Percentiles rank a stretch among this genome's conserved stretches.
These are phyloP conservation scores for Puntigrus tetrazona DNA, from an alignment of 2,113 vertebrate species.

Conservation along the genomic window DNA sequence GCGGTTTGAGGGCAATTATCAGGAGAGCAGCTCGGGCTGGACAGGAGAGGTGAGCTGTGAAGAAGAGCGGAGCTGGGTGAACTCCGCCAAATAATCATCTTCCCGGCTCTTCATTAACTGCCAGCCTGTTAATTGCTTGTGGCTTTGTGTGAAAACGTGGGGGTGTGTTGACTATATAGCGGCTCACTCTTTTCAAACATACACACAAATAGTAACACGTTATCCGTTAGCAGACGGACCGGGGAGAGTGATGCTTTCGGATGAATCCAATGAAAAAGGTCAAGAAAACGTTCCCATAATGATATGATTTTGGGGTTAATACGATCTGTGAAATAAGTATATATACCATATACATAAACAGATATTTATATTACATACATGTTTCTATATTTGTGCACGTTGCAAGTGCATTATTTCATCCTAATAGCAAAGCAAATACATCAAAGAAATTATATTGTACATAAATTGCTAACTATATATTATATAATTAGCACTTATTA, in stretches of 20 bases:
- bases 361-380: background rate
- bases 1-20: conserved; percentile 45
- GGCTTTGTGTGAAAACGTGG: conserved; percentile 29
- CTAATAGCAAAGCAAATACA: background rate
- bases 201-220: conserved; percentile 11
- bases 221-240: background rate
- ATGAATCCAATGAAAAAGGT: background rate
- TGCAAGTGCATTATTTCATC: background rate
- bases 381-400: background rate
- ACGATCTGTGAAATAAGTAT: background rate
- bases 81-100: background rate
- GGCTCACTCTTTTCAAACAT: background rate
- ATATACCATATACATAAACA: background rate
- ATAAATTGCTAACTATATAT: background rate
- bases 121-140: conserved; percentile 17
- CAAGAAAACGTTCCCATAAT: background rate
- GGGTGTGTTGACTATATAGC: conserved; percentile 25
- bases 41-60: conserved; percentile 45
- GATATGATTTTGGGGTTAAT: background rate
- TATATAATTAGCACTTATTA: background rate
- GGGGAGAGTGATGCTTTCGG: background rate
- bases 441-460: background rate
- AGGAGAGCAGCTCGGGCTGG: background rate
- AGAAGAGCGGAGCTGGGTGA: background rate
- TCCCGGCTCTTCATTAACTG: background rate